Evolutionary conservation across 2,888 invertebrate species (phyloP), one percentile per base, ranked within the genome.

Genomic region (Unio pictorum): DNA sequence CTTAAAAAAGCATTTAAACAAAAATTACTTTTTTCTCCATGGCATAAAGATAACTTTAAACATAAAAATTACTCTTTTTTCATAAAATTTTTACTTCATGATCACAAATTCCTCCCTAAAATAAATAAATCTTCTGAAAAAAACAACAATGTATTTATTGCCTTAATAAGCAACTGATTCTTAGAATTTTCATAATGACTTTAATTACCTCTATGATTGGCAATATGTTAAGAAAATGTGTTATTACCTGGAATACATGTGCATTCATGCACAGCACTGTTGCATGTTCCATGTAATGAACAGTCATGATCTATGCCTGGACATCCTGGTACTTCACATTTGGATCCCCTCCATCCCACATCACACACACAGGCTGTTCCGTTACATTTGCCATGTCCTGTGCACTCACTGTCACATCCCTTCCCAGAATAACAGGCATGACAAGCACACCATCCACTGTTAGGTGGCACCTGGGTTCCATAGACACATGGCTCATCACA

Each of bases 221-320:
- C 45, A 23, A 23, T 23, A 11, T 11, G 11, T 11, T 1, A 11
- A 11, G 11, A 8, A 8, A 11, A 11, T 23, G 11, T 45, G 18
- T n/a, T 58, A 74, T 71, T 73, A 84, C 85, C 83, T 75, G 84
- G 84, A 20, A 71, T 66, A 69, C 84, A 84, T 6, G 77, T 74
- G 65, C 84, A 84, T 26, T 64, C 45, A 28, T 84, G 84, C 15
- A 66, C 23, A 30, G 80, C 80, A 23, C 75, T 69, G 69, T 83
- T 82, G 64, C 84, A 84, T 0, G 64, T 69, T 6, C 84, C 84
- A 66, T 81, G 74, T n/a, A 56, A 56, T 6, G 81, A 70, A 63
- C 82, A 83, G 69, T 83, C 81, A 8, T 74, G 61, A 18, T 55
- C 63, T n/a, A 58, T 58, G 6, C 84, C 84, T 11, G 84, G 81